Conservation (phyloP, 2,797 vertebrate species). For the Balearica regulorum region DNA sequence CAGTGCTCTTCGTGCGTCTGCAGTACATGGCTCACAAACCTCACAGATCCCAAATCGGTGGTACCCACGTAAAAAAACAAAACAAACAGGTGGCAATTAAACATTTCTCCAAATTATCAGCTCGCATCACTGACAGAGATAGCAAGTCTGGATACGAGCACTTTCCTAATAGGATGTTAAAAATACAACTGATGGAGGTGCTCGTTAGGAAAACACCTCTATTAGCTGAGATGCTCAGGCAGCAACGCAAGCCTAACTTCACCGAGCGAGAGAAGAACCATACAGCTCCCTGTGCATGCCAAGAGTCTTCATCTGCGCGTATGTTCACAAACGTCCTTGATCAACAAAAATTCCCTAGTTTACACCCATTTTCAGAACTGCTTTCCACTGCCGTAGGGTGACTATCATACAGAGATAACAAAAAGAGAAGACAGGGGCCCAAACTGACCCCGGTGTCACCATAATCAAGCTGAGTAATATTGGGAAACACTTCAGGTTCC, state of each 20-base stretch:
- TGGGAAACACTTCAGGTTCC: not conserved
- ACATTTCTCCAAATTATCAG: not conserved
- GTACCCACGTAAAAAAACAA: not conserved
- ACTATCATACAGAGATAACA: not conserved
- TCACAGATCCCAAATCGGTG: not conserved
- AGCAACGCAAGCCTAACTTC: not conserved
- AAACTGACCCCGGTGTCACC: not conserved
- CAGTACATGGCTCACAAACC: not conserved
- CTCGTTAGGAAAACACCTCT: not conserved
- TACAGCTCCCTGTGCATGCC: not conserved
- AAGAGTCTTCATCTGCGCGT: not conserved
- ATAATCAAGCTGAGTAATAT: not conserved
- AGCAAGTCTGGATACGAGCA: rapidly evolving
- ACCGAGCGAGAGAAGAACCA: not conserved
- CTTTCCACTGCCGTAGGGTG: not conserved
- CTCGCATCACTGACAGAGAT: not conserved
- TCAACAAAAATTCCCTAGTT: not conserved
- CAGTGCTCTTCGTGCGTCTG: rapidly evolving
- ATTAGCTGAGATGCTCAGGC: not conserved
- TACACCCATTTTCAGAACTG: not conserved
- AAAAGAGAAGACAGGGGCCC: not conserved
- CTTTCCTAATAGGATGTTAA: not conserved
- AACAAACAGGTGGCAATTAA: not conserved
- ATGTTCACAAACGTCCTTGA: not conserved
- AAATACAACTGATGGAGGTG: not conserved